Evolutionary conservation across 2,113 vertebrate species (phyloP), one percentile per base, ranked within the genome.

Genomic region (Steatornis caripensis): DNA sequence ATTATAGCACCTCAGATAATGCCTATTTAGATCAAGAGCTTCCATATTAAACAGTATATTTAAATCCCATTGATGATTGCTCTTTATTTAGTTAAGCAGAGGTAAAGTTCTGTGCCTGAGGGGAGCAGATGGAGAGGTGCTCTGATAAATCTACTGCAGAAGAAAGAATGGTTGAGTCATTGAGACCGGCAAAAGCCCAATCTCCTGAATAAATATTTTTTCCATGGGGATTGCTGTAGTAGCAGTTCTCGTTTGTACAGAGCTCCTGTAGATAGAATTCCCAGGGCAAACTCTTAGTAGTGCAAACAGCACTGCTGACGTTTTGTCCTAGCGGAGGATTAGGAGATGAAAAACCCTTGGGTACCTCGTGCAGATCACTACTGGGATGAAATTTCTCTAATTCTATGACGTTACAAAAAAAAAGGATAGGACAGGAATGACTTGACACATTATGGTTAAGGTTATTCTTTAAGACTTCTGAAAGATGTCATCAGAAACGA

Each of bases 1-100:
- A 60, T 98, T 98, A 70, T 54, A 79, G 75, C 97, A 98, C 71
- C 97, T 97, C n/a, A 97, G 98, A 66, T 98, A 99, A 91, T 98
- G 98, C 7, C 98, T 98, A 89, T 97, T 60, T 81, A 98, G 87
- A 75, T 95, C 39, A 58, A 98, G 97, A 57, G 23, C 6, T 43
- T 78, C 68, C 68, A 98, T 89, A 68, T 97, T 91, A 49, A 22
- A 21, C 21, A 98, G 64, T 14, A 58, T 76, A 41, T 39, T 76
- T 64, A 99, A 98, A 95, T 98, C 95, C 8, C 98, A 72, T n/a
- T 45, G 7, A 53, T 12, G 23, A 75, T 98, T 97, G 17, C 36
- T 20, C 32, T 98, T 78, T 95, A 98, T 98, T 91, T 53, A 88
- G 62, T 98, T 98, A 77, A 95, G 65, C 61, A 96, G 55, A 97